Percentiles rank a stretch among this genome's conserved stretches.
Evolutionary conservation across 2,888 invertebrate species (phyloP).

Genomic region (Drosophila borealis): DNA sequence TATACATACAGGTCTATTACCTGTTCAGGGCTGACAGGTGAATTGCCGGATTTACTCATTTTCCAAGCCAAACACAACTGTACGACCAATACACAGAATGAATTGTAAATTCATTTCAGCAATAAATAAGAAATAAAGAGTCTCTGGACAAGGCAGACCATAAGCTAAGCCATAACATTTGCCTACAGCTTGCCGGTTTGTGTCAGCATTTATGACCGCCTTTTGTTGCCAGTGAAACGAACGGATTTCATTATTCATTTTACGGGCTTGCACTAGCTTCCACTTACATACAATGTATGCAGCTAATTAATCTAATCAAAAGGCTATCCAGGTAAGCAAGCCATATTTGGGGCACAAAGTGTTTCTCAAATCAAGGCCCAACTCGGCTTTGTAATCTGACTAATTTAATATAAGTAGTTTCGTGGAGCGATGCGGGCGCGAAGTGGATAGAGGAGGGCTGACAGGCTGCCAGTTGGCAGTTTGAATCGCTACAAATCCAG

Average conservation of each 20-base stretch:
- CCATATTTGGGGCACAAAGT: not conserved
- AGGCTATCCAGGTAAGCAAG: conserved; percentile 2
- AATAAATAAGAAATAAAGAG: too few species aligned
- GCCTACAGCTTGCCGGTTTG: not conserved
- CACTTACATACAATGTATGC: not conserved
- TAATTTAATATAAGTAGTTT: conserved; percentile 40
- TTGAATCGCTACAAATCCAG: conserved; percentile 13
- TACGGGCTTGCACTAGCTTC: not conserved
- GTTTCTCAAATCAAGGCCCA: conserved; percentile 6
- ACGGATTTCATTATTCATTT: not conserved
- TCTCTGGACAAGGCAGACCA: not conserved
- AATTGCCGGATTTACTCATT: too few species aligned
- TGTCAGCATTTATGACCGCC: not conserved
- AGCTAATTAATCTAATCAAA: conserved; percentile 37
- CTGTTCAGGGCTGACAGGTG: too few species aligned
- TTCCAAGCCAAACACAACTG: too few species aligned
- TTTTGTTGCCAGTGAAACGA: too few species aligned
- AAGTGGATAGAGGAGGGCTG: not conserved
- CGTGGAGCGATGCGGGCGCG: not conserved
- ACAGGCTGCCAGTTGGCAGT: conserved; percentile 2
- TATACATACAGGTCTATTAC: too few species aligned
- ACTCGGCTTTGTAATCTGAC: conserved; percentile 11
- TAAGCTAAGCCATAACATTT: not conserved
- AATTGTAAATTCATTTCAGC: too few species aligned
- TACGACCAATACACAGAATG: too few species aligned